Conservation (phyloP, 2,888 invertebrate species). For the Arge pagana region DNA sequence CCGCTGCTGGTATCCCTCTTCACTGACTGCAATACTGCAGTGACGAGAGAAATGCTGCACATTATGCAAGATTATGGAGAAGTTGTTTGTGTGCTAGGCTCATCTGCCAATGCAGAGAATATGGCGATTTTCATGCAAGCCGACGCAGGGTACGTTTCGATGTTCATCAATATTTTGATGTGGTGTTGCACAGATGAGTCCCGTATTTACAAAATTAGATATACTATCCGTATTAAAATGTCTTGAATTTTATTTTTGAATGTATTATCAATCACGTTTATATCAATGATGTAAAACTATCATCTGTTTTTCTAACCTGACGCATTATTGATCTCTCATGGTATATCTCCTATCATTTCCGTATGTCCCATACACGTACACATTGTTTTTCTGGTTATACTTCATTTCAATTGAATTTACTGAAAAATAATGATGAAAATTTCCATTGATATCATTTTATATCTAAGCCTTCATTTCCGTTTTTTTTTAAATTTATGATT, state of each 20-base stretch:
- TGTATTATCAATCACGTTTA: too few species aligned
- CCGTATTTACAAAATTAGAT: too few species aligned
- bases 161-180: background rate
- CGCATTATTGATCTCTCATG: too few species aligned
- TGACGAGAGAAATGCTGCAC: slow-evolving; percentile 87
- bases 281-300: background rate
- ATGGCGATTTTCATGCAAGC: slow-evolving; percentile 93
- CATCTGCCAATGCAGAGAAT: slow-evolving; percentile 88
- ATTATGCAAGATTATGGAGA: slow-evolving; percentile 98
- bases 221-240: too few species aligned
- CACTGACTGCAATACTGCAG: slow-evolving; percentile 94
- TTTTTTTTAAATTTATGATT: too few species aligned
- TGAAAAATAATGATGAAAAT: too few species aligned
- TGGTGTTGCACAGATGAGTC: too few species aligned
- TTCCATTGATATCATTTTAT: too few species aligned
- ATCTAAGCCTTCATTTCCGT: too few species aligned
- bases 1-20: slow-evolving; percentile 95
- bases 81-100: slow-evolving; percentile 93
- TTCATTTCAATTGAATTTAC: background rate
- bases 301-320: background rate
- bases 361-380: slow-evolving; percentile 1
- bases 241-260: too few species aligned
- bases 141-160: slow-evolving; percentile 72
- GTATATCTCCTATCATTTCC: too few species aligned
- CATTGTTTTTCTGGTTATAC: slow-evolving; percentile 17